These are phyloP conservation scores for Copidosoma aretas DNA, from an alignment of 2,888 invertebrate genomes.

Conservation along the genomic window DNA sequence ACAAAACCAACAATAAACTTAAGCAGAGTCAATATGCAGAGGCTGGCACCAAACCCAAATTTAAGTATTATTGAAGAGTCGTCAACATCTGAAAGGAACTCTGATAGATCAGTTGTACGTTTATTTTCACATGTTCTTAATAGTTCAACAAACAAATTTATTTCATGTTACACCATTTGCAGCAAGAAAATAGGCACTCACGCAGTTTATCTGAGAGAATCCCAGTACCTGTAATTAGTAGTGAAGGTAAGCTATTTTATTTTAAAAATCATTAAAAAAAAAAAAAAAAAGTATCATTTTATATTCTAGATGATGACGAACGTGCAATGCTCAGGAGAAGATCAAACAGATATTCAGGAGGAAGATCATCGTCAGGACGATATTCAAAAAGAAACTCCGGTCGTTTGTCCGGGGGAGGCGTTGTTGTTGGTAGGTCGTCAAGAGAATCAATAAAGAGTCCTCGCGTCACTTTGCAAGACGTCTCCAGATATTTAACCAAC, in stretches of 20 bases:
- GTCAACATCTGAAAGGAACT: constrained; percentile 43
- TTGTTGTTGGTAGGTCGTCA: constrained; percentile 27
- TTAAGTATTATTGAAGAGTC: constrained; percentile 53
- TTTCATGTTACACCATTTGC: constrained; percentile 2
- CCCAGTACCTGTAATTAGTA: constrained; percentile 43
- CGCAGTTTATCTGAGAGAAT: constrained; percentile 53
- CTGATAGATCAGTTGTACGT: constrained; percentile 32
- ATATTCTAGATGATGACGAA: constrained; percentile 45
- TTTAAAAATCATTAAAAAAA: not conserved
- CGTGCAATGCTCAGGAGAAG: constrained; percentile 43
- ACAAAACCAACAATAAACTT: constrained; percentile 60
- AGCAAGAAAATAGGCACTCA: constrained; percentile 46
- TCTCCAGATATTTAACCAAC: constrained; percentile 54
- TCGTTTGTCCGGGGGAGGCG: constrained; percentile 41
- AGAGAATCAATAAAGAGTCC: constrained; percentile 49
- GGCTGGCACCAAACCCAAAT: constrained; percentile 49
- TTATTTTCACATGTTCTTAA: not conserved
- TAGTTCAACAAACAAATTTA: not conserved
- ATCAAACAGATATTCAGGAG: constrained; percentile 46
- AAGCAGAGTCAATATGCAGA: constrained; percentile 56
- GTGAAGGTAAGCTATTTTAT: constrained; percentile 47
- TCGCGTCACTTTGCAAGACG: constrained; percentile 55
- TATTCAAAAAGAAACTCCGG: constrained; percentile 46
- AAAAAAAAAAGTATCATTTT: constrained; percentile 12
- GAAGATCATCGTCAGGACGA: constrained; percentile 43